Evolutionary conservation across 2,888 invertebrate genomes (phyloP), one percentile per base, ranked within the genome.

Genomic region (Dasypolia templi): DNA sequence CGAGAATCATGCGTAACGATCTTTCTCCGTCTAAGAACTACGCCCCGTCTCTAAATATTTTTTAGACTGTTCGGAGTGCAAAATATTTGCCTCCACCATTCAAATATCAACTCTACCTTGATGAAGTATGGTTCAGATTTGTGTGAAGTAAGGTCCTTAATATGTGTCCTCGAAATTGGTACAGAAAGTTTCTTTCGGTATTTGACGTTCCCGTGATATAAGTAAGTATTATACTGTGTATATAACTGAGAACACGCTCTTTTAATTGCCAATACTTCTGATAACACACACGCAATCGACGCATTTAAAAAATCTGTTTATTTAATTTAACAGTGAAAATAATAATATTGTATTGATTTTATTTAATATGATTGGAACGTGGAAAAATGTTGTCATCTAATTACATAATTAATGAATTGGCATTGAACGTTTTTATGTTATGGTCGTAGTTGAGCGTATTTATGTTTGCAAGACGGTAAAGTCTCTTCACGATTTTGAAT

Each of bases 11-110:
- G 89, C 89, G 89, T 92, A 91, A 92, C 91, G 91, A 92, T 92
- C 92, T 91, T 89, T 92, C 92, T 92, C 91, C 92, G 92, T 91
- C 92, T 90, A 72, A 88, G 88, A 87, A 86, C 89, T 88, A 85
- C 75, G 86, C 84, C 86, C 88, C 89, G 79, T 87, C 86, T 89
- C 92, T 90, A 91, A 92, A 92, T 91, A 91, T 91, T 92, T 92
- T 91, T 89, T 86, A 89, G 86, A 82, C 83, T 88, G 85, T 88
- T 84, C 83, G 81, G 81, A 75, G 79, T 75, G 83, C 81, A 85
- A 86, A 89, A 87, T 81, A 85, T 81, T 72, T 68, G 39, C 39
- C 11, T 22, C 5, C 6, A 11, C 32, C 72, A 66, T 76, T 55
- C 83, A 49, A 90, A 88, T 81, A 67, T 79, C 79, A 75, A 82